Percentiles rank a stretch among this genome's conserved stretches.
Evolutionary conservation across 1,140 invertebrate species (phyloP).

Genomic region (Acromyrmex charruanus): DNA sequence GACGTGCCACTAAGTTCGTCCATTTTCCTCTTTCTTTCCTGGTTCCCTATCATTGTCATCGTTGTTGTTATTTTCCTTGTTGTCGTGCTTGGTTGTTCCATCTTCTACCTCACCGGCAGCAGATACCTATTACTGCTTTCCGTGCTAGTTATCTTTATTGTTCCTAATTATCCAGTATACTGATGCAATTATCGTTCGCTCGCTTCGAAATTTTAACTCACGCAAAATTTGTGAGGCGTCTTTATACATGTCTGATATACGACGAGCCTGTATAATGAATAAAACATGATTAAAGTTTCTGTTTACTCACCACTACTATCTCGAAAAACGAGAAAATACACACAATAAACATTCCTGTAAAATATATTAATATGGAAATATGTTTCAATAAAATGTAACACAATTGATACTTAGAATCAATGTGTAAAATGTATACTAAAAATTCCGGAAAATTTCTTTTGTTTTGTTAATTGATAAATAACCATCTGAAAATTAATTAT

Average conservation of each 20-base stretch:
- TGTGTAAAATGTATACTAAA: no score
- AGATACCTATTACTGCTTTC: conserved; percentile 36
- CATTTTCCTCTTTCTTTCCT: not conserved
- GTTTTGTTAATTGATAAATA: no score
- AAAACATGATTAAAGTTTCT: not conserved
- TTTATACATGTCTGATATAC: conserved; percentile 17
- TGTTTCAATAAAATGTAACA: no score
- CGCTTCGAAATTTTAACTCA: conserved; percentile 50
- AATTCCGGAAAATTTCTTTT: no score
- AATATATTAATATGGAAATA: no score
- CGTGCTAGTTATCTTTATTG: conserved; percentile 71
- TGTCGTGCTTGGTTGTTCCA: not conserved
- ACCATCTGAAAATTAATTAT: no score
- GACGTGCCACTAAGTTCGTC: not conserved
- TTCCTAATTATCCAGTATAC: conserved; percentile 72
- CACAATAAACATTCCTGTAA: no score
- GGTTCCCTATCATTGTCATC: not conserved
- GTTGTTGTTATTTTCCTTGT: not conserved
- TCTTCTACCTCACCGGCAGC: not conserved
- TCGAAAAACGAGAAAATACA: no score
- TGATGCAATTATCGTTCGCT: conserved; percentile 67
- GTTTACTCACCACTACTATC: no score
- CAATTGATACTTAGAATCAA: no score
- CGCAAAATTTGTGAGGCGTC: not conserved
- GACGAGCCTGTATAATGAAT: not conserved